Base-by-base conservation (phyloP, 2,113 vertebrate species). In the Stegastes partitus region DNA sequence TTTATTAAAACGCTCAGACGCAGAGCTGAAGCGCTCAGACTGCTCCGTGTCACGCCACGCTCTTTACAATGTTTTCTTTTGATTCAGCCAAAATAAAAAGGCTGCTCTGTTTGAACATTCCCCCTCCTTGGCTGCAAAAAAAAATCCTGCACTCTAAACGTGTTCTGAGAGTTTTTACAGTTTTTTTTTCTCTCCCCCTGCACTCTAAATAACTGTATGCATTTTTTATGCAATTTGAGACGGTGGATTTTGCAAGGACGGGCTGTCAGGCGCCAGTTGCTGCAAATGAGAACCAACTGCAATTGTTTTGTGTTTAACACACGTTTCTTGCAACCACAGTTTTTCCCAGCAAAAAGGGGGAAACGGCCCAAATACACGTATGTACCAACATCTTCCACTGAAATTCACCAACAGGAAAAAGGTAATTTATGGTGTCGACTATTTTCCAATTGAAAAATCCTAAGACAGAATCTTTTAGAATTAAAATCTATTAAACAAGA, bases 141-240 rank as follows among this genome's bases (percentile, higher is more conserved):
- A 68, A 55, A 37, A 50, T 4, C 31, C 62, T 49, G 26, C 55
- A 8, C 21, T 47, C 51, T 58, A 16, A 56, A 65, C 57, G 61
- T 21, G 22, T 67, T 62, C 47, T 23, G 9, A 45, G 37, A 14
- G 31, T 42, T 63, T 53, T 58, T 19, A 11, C 11, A 7, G 1
- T 49, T 25, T 45, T 58, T 10, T 1, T 2, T 22, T 14, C 14
- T 11, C 4, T 14, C 3, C 23, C 26, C 18, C 21, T 12, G 16
- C 50, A 63, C 37, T 82, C 71, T 31, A 76, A 82, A 82, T 37
- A 73, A 15, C 55, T 61, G 39, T 47, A 47, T 65, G 72, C 68
- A 83, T 78, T 73, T 84, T 84, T 77, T 74, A 74, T 50, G 86
- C 72, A 77, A 76, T 82, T 26, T 71, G 73, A 87, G 67, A 65